Conservation (phyloP, 2,888 invertebrate species). For the Hylaea fasciaria region DNA sequence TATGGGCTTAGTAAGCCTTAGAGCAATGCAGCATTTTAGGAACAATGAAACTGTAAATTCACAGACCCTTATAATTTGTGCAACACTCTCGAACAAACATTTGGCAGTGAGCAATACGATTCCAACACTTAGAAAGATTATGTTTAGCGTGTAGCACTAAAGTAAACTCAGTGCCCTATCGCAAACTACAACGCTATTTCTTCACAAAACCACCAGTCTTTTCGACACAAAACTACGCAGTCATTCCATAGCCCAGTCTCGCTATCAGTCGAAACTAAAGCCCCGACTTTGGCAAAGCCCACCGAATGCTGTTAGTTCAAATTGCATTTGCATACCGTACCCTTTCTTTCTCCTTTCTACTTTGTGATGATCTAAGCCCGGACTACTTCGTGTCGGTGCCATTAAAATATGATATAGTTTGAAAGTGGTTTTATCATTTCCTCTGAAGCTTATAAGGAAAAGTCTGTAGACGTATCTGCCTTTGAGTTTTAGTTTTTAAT, state of each 20-base stretch:
- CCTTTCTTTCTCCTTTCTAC: constrained; percentile 24
- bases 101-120: neutral
- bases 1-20: constrained; percentile 14
- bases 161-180: too few species aligned
- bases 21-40: constrained; percentile 23
- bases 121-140: neutral
- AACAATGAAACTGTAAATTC: constrained; percentile 5
- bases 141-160: too few species aligned
- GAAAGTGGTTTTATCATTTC: constrained; percentile 31
- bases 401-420: constrained; percentile 47
- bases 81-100: neutral
- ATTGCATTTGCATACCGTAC: constrained; percentile 79
- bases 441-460: constrained; percentile 18
- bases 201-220: too few species aligned
- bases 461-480: constrained; percentile 8
- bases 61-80: neutral
- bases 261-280: constrained; percentile 25
- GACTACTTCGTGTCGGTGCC: constrained; percentile 48
- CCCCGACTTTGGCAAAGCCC: constrained; percentile 40
- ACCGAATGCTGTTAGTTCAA: constrained; percentile 69
- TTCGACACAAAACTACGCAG: neutral
- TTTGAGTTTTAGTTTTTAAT: constrained; percentile 10
- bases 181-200: too few species aligned
- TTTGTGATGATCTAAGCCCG: constrained; percentile 44
- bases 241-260: neutral